Percentiles rank a stretch among this genome's conserved stretches.
Conservation (phyloP, 35 echinoderm and acorn worm species). For the Chiridota heheva region DNA sequence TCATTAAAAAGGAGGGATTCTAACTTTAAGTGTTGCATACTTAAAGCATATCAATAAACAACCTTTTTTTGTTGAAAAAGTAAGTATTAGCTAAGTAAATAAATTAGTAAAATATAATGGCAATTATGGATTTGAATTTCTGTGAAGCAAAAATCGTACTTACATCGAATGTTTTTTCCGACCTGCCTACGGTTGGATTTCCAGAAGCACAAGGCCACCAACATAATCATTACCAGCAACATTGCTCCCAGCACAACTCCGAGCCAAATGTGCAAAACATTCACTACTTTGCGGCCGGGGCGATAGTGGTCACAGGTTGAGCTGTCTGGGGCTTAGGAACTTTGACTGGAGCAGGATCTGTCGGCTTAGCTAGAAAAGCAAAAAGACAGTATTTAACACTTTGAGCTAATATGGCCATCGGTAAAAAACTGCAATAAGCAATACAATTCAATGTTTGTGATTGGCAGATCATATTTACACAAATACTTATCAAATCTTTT, state of each 20-base stretch:
- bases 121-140: too few species aligned
- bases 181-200: slow-evolving; percentile 65
- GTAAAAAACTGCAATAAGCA: too few species aligned
- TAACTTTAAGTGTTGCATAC: too few species aligned
- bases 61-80: too few species aligned
- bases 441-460: too few species aligned
- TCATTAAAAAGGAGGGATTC: too few species aligned
- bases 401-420: not conserved
- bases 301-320: not conserved
- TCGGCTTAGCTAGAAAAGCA: slow-evolving; percentile 48
- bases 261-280: slow-evolving; percentile 83
- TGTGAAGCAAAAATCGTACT: too few species aligned
- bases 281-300: slow-evolving; percentile 40
- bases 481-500: too few species aligned
- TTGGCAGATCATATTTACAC: too few species aligned
- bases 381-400: not conserved
- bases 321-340: slow-evolving; percentile 24
- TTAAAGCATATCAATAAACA: too few species aligned
- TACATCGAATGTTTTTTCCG: slow-evolving; percentile 35
- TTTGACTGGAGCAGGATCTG: slow-evolving; percentile 51
- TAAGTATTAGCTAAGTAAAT: too few species aligned
- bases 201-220: slow-evolving; percentile 92
- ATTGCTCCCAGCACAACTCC: slow-evolving; percentile 84
- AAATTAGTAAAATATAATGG: too few species aligned
- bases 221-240: slow-evolving; percentile 83